A percentile compares a stretch with the other conserved stretches of the same genome.
These are phyloP conservation scores for Siniperca knerii DNA, from an alignment of 2,113 vertebrate genomes.

Conservation along the genomic window DNA sequence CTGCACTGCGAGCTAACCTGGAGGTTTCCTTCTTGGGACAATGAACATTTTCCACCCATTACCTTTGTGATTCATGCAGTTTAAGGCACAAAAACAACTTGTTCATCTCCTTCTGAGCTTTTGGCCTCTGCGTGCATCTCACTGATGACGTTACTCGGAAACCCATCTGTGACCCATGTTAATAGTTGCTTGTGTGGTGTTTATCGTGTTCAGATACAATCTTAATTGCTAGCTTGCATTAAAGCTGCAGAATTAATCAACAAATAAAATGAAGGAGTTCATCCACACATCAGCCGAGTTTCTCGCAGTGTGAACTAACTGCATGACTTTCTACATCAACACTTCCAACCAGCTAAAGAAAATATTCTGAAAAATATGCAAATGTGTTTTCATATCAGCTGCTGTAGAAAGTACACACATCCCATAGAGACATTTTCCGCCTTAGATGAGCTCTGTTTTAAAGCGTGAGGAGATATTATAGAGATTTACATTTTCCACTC, in stretches of 20 bases:
- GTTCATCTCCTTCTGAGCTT: too few species aligned
- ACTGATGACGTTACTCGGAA: too few species aligned
- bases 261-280: background rate
- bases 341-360: background rate
- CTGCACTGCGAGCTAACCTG: too few species aligned
- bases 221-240: background rate
- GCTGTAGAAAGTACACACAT: background rate
- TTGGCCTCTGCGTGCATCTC: background rate
- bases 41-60: too few species aligned
- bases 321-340: background rate
- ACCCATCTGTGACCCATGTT: background rate
- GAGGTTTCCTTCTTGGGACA: too few species aligned
- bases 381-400: background rate
- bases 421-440: background rate
- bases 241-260: background rate
- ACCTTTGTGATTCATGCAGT: too few species aligned
- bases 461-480: background rate
- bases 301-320: background rate
- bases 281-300: background rate
- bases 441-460: too few species aligned
- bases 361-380: background rate
- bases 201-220: background rate
- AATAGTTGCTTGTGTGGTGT: background rate
- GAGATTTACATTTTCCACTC: too few species aligned
- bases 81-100: too few species aligned